Percentiles rank a stretch among this genome's conserved stretches.
These are phyloP conservation scores for Hydrotaea diabolus DNA, from an alignment of 2,888 invertebrate species.

Conservation along the genomic window DNA sequence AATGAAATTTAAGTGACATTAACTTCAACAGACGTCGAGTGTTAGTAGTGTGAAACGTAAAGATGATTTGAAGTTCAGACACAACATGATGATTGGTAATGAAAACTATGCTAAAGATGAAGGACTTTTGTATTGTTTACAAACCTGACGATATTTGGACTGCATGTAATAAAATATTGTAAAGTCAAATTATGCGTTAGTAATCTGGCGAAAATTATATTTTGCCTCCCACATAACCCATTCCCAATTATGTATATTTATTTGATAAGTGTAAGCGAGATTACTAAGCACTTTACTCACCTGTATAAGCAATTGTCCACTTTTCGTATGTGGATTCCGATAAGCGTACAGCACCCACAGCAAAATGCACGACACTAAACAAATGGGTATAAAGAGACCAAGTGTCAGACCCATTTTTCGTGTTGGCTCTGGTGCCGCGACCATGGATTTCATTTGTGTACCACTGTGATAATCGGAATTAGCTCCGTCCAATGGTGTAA, in stretches of 20 bases:
- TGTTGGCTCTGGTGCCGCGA: conserved; percentile 68
- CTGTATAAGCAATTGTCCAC: conserved; percentile 97
- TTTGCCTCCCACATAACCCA: background rate
- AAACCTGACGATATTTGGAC: conserved; percentile 80
- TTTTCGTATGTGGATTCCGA: conserved; percentile 96
- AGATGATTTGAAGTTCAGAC: background rate
- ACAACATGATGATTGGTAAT: conserved; percentile 1
- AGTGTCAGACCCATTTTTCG: conserved; percentile 81
- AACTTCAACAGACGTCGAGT: background rate
- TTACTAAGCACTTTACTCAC: conserved; percentile 83
- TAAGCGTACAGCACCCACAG: conserved; percentile 97
- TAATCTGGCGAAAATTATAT: background rate
- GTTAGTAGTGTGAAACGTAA: conserved; percentile 23
- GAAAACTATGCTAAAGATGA: conserved; percentile 8
- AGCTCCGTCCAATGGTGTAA: conserved; percentile 45
- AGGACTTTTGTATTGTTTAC: conserved; percentile 68
- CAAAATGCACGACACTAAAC: conserved; percentile 85
- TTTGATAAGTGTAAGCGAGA: no score
- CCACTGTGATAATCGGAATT: conserved; percentile 58
- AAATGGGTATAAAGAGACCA: conserved; percentile 86
- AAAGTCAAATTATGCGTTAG: conserved; percentile 22
- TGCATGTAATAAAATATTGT: conserved; percentile 72
- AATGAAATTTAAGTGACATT: background rate
- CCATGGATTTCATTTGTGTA: conserved; percentile 56
- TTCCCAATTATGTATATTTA: background rate